These are phyloP conservation scores for Argyresthia albistria DNA, from an alignment of 2,888 invertebrate species.

Conservation along the genomic window DNA sequence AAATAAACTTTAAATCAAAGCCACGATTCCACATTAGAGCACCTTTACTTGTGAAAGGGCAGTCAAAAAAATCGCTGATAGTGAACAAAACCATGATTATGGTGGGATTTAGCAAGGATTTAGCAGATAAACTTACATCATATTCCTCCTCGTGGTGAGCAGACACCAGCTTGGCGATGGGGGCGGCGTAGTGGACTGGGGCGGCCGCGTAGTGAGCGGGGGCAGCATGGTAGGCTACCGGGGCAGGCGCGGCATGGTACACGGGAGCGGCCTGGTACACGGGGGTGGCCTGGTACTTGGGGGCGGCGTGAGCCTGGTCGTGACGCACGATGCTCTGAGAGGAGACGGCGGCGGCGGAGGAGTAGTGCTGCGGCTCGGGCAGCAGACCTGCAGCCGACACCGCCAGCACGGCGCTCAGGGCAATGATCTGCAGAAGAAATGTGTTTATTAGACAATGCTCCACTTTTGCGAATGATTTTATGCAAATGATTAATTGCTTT, in stretches of 20 bases:
- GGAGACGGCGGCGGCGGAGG: slow-evolving; percentile 43
- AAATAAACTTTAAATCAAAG: too few relatives aligned
- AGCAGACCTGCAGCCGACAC: slow-evolving; percentile 25
- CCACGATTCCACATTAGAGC: neutral
- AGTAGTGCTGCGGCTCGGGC: slow-evolving; percentile 40
- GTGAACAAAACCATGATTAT: slow-evolving; percentile 19
- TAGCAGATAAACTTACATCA: slow-evolving; percentile 13
- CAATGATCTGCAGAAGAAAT: slow-evolving; percentile 13
- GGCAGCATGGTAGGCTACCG: slow-evolving; percentile 14
- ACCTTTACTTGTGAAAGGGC: too few relatives aligned
- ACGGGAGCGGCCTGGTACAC: slow-evolving; percentile 13
- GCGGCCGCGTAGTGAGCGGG: slow-evolving; percentile 6
- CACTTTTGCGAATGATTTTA: too few relatives aligned
- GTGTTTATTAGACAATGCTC: neutral
- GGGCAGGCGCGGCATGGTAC: slow-evolving; percentile 8
- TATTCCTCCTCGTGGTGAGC: slow-evolving; percentile 10
- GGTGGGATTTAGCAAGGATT: slow-evolving; percentile 17
- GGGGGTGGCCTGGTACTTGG: slow-evolving; percentile 17
- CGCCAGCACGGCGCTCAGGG: slow-evolving; percentile 26
- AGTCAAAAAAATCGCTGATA: neutral
- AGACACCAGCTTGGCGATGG: slow-evolving; percentile 4
- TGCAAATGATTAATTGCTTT: too few relatives aligned
- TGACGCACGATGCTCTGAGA: slow-evolving; percentile 19
- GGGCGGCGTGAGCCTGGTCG: slow-evolving; percentile 23
- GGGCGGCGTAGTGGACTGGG: slow-evolving; percentile 7